Percentiles rank a stretch among this genome's conserved stretches.
Evolutionary conservation across 2,797 vertebrate species (phyloP).

Genomic region (Melanogrammus aeglefinus): DNA sequence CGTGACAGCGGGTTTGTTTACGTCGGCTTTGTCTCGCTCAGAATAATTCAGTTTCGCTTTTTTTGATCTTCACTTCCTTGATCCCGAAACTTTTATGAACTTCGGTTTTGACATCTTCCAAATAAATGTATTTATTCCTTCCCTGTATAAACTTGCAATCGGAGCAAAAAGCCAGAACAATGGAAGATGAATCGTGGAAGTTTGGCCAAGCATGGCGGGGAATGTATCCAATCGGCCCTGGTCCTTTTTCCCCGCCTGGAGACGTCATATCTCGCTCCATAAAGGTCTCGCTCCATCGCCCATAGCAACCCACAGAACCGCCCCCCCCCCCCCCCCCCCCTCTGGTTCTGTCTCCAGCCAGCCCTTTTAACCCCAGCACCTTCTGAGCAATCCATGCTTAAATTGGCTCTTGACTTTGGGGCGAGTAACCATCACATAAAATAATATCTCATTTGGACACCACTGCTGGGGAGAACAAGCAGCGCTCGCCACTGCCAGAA

Average conservation of each 20-base stretch:
- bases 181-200: not conserved
- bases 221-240: not conserved
- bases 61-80: not conserved
- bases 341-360: slow-evolving; percentile 23
- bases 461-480: slow-evolving; percentile 33
- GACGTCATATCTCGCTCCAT: not conserved
- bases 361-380: slow-evolving; percentile 34
- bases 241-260: not conserved
- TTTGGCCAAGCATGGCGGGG: not conserved
- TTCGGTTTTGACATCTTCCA: not conserved
- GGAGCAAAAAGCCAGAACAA: not conserved
- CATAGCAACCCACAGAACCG: not conserved
- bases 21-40: not conserved
- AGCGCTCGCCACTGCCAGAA: slow-evolving; percentile 25
- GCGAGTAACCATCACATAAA: slow-evolving; percentile 39
- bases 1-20: not conserved
- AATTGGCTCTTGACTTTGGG: slow-evolving; percentile 54
- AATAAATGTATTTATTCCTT: not conserved
- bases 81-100: slow-evolving; percentile 1
- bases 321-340: not conserved
- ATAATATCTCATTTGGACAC: slow-evolving; percentile 53
- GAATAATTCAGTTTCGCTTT: not conserved
- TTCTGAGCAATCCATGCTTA: slow-evolving; percentile 32
- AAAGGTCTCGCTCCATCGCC: not conserved
- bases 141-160: not conserved